Conservation (phyloP, 2,113 vertebrate species). For the Dicrurus megarhynchus region DNA sequence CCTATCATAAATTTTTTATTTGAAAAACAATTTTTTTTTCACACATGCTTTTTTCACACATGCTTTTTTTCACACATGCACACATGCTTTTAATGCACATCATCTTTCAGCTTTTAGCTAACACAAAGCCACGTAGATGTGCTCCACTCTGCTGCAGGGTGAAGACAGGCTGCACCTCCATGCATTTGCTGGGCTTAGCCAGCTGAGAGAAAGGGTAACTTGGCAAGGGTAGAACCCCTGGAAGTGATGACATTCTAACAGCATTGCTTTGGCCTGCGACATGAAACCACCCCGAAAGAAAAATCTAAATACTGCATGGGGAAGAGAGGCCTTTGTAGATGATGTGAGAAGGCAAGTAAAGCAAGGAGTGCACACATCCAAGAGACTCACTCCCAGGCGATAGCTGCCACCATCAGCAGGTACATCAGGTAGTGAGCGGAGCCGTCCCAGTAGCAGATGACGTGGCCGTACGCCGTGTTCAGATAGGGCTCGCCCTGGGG, state of each 20-base stretch:
- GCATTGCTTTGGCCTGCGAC: background rate
- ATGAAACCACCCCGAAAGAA: background rate
- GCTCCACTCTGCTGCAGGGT: background rate
- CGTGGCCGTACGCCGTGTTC: slow-evolving; percentile 90
- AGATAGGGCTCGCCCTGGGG: slow-evolving; percentile 86
- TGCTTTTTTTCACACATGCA: background rate
- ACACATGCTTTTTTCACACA: background rate
- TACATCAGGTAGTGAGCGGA: slow-evolving; percentile 94
- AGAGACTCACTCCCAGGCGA: slow-evolving; percentile 90
- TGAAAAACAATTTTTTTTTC: background rate
- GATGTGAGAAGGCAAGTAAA: background rate
- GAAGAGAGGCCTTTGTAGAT: background rate
- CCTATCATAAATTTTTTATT: background rate
- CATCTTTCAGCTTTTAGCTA: background rate
- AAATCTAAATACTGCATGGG: background rate
- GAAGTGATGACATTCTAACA: background rate
- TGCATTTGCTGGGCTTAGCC: background rate
- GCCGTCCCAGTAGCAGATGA: slow-evolving; percentile 97
- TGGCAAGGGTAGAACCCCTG: background rate
- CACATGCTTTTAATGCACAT: background rate
- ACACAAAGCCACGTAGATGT: background rate
- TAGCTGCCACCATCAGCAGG: slow-evolving; percentile 91
- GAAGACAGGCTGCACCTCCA: background rate
- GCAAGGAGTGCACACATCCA: background rate
- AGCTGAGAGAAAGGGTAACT: background rate